Base-by-base conservation (phyloP, 1,140 invertebrate species). In the Thrips palmi region DNA sequence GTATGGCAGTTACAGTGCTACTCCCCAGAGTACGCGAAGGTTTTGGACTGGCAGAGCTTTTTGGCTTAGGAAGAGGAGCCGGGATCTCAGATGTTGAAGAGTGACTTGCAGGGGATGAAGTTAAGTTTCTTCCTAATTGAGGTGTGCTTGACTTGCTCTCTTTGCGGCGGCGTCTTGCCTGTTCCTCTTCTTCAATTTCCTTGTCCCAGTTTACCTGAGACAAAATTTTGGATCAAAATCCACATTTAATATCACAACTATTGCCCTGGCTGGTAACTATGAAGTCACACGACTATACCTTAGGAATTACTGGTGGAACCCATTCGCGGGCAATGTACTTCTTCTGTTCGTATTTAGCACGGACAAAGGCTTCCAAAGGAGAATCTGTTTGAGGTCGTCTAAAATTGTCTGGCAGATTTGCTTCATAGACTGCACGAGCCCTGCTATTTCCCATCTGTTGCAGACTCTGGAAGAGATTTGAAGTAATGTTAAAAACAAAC, bases 361-460 rank as follows among this genome's bases (percentile, higher is more conserved):
- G 67, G 45, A 97, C 91, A 58, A 98, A 98, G 32, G 74, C 74
- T 58, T 97, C 92, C 20, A 97, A 62, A 11, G 84, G 77, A 34
- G 83, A 80, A 55, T 97, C 92, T 40, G 81, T 91, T 58, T 96
- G 91, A 7, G 93, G 92, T 46, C 93, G 68, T 15, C 87, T 66
- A 55, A 94, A 97, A 49, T 76, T 83, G 54, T 97, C 92, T 0
- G 91, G 91, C 32, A 97, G 59, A 61, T 94, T 92, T 1, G 92
- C 91, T 65, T 98, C 93, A 56, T 97, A 98, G 0, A 97, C 89
- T 15, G 91, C 92, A 40, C 91, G 68, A 0, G 88, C 93, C 47
- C 85, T 64, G n/a, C 83, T 91, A 58, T 98, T 97, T 8, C 93
- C 93, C 83, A 98, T 96, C 58, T 93, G 85, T 60, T 97, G 87